Evolutionary conservation across 2,888 invertebrate genomes (phyloP), one percentile per base, ranked within the genome.

Genomic region (Cheilosia grossa): DNA sequence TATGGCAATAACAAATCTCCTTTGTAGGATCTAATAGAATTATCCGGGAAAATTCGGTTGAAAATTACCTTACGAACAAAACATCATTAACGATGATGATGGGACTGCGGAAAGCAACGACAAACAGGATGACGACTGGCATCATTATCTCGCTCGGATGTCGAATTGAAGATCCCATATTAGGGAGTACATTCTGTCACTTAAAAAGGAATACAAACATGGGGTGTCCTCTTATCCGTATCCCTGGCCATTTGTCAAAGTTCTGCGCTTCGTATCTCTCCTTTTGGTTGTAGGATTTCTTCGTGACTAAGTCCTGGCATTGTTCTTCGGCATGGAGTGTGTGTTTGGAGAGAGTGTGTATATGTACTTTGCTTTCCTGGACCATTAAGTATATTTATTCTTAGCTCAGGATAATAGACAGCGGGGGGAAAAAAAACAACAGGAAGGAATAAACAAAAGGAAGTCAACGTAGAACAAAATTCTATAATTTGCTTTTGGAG

Each of bases 401-500:
- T 44, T 66, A 44, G 63, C 51, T 56, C 40, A 42, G 53, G 54
- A 79, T 49, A 67, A 79, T 79, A 64, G 78, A 73, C 58, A 24
- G 21, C 27, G 42, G 61, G 42, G 61, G 13, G 33, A 40, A 7
- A 64, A n/a, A 69, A 53, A 40, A 40, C 37, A 37, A 37, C 33
- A 21, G 33, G n/a, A 27, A 40, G 54, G 74, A 40, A 59, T 70
- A 77, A 54, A 77, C 69, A 77, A 77, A 49, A 72, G 70, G 70
- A 72, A 78, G 44, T 61, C 58, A 40, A 49, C 70, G 58, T 72
- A 63, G 42, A 64, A 80, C 67, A 73, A 69, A 82, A 74, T 47
- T 80, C 58, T 70, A 64, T 59, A 83, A 83, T 80, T 83, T 66
- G 73, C 81, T 75, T 70, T 64, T 51, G 64, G 56, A 69, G 67